Conservation (phyloP, 2,888 invertebrate species). For the Pycnomerus fuliginosus region DNA sequence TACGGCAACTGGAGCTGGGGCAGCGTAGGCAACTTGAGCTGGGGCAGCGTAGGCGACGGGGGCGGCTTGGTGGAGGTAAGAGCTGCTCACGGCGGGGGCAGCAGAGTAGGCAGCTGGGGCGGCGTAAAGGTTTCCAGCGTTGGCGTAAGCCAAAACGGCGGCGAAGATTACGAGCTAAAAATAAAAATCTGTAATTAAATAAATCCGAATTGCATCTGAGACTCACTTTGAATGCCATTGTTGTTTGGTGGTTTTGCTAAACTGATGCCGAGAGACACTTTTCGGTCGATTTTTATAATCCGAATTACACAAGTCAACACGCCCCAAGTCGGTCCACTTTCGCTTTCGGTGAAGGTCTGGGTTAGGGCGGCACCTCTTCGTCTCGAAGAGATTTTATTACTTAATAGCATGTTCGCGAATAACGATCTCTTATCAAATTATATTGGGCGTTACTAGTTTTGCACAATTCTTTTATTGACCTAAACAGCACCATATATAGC, state of each 20-base stretch:
- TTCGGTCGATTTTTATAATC: constrained; percentile 39
- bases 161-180: constrained; percentile 58
- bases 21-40: constrained; percentile 37
- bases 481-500: no score
- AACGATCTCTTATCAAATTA: no score
- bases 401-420: no score
- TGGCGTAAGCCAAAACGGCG: constrained; percentile 61
- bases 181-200: constrained; percentile 4
- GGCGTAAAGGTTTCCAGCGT: constrained; percentile 58
- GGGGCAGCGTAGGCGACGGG: constrained; percentile 29
- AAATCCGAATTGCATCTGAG: background rate
- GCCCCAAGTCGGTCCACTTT: constrained; percentile 46
- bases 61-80: constrained; percentile 27
- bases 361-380: constrained; percentile 39
- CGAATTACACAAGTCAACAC: constrained; percentile 30
- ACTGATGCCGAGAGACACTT: constrained; percentile 37
- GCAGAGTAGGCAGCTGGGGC: constrained; percentile 39
- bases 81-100: constrained; percentile 47
- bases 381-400: constrained; percentile 15
- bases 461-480: no score
- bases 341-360: constrained; percentile 50
- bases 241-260: constrained; percentile 32
- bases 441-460: no score
- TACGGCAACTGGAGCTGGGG: constrained; percentile 51
- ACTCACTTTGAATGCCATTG: constrained; percentile 47